Evolutionary conservation across 2,797 vertebrate genomes (phyloP).

Genomic region (Geotrypetes seraphini): DNA sequence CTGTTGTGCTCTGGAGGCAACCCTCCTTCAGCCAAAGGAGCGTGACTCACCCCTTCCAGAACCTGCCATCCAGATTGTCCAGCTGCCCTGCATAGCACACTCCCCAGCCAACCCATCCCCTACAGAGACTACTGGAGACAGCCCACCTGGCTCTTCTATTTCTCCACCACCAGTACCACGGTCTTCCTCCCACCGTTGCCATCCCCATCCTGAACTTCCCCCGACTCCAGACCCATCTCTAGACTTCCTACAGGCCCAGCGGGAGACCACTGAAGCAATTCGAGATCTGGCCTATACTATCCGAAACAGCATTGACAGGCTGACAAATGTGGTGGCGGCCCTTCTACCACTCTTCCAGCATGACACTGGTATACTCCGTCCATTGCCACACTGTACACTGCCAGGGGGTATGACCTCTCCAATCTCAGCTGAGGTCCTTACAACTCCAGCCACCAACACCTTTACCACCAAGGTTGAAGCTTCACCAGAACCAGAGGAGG

Average conservation of each 20-base stretch:
- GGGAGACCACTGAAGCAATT: conserved; percentile 44
- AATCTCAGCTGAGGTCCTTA: background rate
- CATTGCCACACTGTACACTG: too few relatives aligned
- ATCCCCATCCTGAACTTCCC: background rate
- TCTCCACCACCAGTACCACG: conserved; percentile 10
- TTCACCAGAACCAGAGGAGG: conserved; percentile 4
- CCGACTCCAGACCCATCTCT: conserved; percentile 26
- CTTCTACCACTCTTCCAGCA: conserved; percentile 34
- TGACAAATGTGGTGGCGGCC: conserved; percentile 39
- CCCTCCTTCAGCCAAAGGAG: conserved; percentile 25
- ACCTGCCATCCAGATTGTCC: conserved; percentile 18
- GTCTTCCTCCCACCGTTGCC: conserved; percentile 3
- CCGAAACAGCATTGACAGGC: conserved; percentile 41
- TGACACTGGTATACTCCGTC: too few relatives aligned
- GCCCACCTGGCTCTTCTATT: too few relatives aligned
- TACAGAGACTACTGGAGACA: background rate
- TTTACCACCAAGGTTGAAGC: conserved; percentile 25
- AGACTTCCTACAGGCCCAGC: conserved; percentile 45
- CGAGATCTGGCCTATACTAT: conserved; percentile 41
- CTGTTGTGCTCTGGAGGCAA: conserved; percentile 21
- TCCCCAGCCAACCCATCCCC: background rate
- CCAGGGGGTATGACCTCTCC: background rate
- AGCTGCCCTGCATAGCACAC: conserved; percentile 28
- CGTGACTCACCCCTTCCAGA: conserved; percentile 30
- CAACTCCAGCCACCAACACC: conserved; percentile 1